These are phyloP conservation scores for Temnopleurus reevesii DNA, from an alignment of 53 echinoderm and acorn worm species.

Conservation along the genomic window DNA sequence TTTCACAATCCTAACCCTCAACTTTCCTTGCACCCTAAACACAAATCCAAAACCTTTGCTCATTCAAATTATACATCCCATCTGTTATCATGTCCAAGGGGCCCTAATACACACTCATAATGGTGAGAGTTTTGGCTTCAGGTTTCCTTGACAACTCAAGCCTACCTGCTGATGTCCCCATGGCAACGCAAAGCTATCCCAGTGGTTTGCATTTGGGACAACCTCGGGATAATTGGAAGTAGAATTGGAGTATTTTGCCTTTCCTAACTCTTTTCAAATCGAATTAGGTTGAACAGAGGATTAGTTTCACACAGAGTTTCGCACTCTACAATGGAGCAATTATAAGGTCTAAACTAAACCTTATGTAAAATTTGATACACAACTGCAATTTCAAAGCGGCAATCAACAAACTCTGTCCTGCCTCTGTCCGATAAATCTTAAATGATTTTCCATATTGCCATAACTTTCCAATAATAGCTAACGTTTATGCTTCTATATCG, in stretches of 20 bases:
- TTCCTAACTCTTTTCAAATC: not conserved
- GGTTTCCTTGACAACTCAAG: not conserved
- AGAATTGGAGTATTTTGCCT: not conserved
- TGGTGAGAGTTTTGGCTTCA: not conserved
- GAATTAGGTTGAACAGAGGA: not conserved
- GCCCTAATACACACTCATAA: not conserved
- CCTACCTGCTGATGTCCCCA: slow-evolving; percentile 3
- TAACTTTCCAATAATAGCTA: too few relatives aligned
- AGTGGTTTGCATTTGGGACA: slow-evolving; percentile 22
- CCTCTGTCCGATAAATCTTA: too few relatives aligned
- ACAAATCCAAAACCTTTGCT: too few relatives aligned
- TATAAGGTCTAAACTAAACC: too few relatives aligned
- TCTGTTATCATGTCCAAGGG: not conserved
- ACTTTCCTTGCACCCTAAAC: too few relatives aligned
- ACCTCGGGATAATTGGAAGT: slow-evolving; percentile 10
- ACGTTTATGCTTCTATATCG: too few relatives aligned
- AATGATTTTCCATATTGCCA: too few relatives aligned
- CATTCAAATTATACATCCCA: not conserved
- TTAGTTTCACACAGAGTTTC: not conserved
- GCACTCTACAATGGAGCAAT: too few relatives aligned
- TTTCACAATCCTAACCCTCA: too few relatives aligned
- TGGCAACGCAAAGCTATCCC: slow-evolving; percentile 24
- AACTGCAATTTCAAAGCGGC: too few relatives aligned
- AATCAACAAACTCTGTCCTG: too few relatives aligned
- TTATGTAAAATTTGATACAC: too few relatives aligned